Evolutionary conservation across 2,797 vertebrate species (phyloP).

Genomic region (Microctenopoma stevenorrisi): DNA sequence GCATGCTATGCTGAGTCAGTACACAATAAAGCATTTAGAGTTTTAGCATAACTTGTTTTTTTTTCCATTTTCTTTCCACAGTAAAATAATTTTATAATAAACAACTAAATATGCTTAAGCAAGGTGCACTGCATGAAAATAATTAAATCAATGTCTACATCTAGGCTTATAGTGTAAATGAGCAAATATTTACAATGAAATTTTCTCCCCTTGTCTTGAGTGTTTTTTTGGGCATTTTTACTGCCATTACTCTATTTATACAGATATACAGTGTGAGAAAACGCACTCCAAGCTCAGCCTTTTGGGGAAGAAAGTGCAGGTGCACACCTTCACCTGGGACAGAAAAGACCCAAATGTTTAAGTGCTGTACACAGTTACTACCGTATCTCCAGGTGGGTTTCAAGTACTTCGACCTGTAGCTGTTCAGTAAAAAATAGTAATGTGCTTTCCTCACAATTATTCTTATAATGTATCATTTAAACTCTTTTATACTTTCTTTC

Average conservation of each 20-base stretch:
- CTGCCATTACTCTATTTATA: conserved; percentile 49
- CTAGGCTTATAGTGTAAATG: conserved; percentile 54
- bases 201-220: conserved; percentile 58
- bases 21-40: conserved; percentile 60
- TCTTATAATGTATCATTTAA: conserved; percentile 50
- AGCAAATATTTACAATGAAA: conserved; percentile 76
- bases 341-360: conserved; percentile 54
- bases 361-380: conserved; percentile 60
- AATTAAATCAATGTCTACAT: conserved; percentile 67
- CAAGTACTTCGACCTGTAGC: conserved; percentile 57
- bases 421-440: conserved; percentile 31
- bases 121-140: conserved; percentile 60
- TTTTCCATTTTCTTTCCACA: conserved; percentile 45
- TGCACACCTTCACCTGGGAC: conserved; percentile 57
- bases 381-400: conserved; percentile 46
- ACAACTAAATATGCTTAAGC: conserved; percentile 63
- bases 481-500: conserved; percentile 54
- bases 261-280: conserved; percentile 35
- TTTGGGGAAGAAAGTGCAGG: conserved; percentile 49
- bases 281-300: conserved; percentile 36
- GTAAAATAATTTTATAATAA: conserved; percentile 48
- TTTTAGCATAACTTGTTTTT: conserved; percentile 61
- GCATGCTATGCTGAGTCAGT: conserved; percentile 45
- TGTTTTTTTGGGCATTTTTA: conserved; percentile 46
- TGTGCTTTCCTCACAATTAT: conserved; percentile 56